These are phyloP conservation scores for Psittacula echo DNA, from an alignment of 2,797 vertebrate genomes.

Conservation along the genomic window DNA sequence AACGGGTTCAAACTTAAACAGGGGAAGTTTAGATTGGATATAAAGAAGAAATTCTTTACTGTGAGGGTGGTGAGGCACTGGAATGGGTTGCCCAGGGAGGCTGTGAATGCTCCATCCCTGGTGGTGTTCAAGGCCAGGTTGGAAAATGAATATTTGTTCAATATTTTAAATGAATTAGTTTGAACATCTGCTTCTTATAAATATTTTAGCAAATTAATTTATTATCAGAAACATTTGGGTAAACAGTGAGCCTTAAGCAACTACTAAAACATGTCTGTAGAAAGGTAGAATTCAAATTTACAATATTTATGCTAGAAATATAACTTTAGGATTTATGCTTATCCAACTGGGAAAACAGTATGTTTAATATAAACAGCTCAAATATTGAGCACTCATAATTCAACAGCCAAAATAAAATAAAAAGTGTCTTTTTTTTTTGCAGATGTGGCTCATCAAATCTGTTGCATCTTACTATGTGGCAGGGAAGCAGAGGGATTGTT, in stretches of 20 bases:
- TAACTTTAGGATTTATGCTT: background rate
- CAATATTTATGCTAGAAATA: background rate
- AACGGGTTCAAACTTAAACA: too few relatives aligned
- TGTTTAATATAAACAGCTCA: slow-evolving; percentile 12
- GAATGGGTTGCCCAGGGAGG: too few relatives aligned
- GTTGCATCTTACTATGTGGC: background rate
- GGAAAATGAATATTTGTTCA: background rate
- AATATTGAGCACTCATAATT: background rate
- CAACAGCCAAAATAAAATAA: background rate
- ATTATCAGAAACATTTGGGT: slow-evolving; percentile 4
- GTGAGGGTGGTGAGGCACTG: too few relatives aligned
- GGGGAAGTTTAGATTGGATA: too few relatives aligned
- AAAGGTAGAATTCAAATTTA: slow-evolving; percentile 18
- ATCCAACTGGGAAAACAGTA: background rate
- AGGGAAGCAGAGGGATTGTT: background rate
- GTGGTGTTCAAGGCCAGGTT: too few relatives aligned
- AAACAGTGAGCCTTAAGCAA: background rate
- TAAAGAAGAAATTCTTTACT: too few relatives aligned
- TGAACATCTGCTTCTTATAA: background rate
- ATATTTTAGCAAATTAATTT: slow-evolving; percentile 17
- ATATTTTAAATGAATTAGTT: background rate
- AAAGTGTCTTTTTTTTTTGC: background rate
- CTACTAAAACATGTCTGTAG: background rate
- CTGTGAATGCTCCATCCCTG: too few relatives aligned
- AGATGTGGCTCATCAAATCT: background rate